Base-by-base conservation (phyloP, 2,888 invertebrate species). In the Ectemnius continuus region DNA sequence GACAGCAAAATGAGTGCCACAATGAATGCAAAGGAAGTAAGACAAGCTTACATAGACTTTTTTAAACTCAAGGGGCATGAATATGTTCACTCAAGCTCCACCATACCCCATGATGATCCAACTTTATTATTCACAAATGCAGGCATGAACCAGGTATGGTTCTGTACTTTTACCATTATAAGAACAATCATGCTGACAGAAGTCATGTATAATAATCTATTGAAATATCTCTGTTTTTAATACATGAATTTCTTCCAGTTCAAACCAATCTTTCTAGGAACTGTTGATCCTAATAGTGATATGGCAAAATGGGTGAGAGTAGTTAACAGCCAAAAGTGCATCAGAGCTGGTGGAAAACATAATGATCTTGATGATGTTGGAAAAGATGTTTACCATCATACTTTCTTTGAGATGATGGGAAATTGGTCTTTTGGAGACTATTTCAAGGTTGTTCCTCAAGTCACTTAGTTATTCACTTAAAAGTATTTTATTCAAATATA, bases 341-440 rank as follows among this genome's bases (percentile, higher is more conserved):
- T 99, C 83, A 94, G 99, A 88, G 99, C 99, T 82, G 99, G 99
- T 67, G 99, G 99, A 64, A 99, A 99, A 92, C 99, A 99, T 91
- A 99, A 99, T 91, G 99, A 99, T 91, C 92, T 99, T 74, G 99
- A 99, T 92, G 99, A 99, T 93, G 99, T 99, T 11, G 99, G 99
- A 46, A 99, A 99, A 92, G 99, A 99, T 93, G 98, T 99, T 2
- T 99, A 99, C 88, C 99, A 99, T 93, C 99, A 99, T 88, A 99
- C 99, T 2, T 99, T 99, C 92, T 99, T 99, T 92, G 99, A 99
- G 93, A 99, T 99, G 99, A 94, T 99, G 93, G 99, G 99, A 6
- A 99, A 99, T 91, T 99, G 99, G 99, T 99, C 99, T 0, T 99
- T 99, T 92, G 99, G 99, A n/a, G 99, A 99, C 91, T 99, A 99